Base-by-base conservation (phyloP, 2,113 vertebrate species). In the Channa argus region DNA sequence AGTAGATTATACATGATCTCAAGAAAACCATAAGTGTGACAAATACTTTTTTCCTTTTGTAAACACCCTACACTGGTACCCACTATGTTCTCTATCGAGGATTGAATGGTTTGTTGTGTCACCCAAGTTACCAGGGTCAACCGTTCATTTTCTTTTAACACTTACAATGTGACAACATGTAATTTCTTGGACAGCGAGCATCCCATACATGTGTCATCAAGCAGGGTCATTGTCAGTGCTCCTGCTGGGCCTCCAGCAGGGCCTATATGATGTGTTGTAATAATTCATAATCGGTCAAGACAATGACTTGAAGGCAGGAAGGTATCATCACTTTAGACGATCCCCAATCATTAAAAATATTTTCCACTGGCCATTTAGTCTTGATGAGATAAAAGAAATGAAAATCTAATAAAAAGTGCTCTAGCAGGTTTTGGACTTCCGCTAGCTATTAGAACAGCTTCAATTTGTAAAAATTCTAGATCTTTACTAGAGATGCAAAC, bases 171-270 rank as follows among this genome's bases (percentile, higher is more conserved):
- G 75, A 79, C 61, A 80, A 82, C 53, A 85, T 89, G 67, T 67
- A 74, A 89, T 90, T 84, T 88, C 71, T 77, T 41, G 12, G 47
- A 72, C 65, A 71, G 56, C 1, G 9, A 59, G 33, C 41, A 37
- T 71, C 62, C 5, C 15, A 36, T 53, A 49, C 15, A 37, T 9
- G 64, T 74, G 81, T 74, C 78, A 61, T 60, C n/a, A 49, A 33
- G 24, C 79, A 85, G 86, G 85, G 85, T 82, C 77, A 78, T 0
- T 15, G 59, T 61, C 11, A 37, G 9, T 11, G 6, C 38, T 5
- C 41, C 13, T 14, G 24, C 44, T 49, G 43, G 34, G 44, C 15
- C 46, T 44, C 49, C 63, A 44, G n/a, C n/a, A n/a, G n/a, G n/a
- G n/a, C n/a, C n/a, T 51, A 67, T 58, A 45, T 10, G 36, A 2